These are phyloP conservation scores for Sceloporus tristichus DNA, from an alignment of 2,113 vertebrate genomes.

Conservation along the genomic window DNA sequence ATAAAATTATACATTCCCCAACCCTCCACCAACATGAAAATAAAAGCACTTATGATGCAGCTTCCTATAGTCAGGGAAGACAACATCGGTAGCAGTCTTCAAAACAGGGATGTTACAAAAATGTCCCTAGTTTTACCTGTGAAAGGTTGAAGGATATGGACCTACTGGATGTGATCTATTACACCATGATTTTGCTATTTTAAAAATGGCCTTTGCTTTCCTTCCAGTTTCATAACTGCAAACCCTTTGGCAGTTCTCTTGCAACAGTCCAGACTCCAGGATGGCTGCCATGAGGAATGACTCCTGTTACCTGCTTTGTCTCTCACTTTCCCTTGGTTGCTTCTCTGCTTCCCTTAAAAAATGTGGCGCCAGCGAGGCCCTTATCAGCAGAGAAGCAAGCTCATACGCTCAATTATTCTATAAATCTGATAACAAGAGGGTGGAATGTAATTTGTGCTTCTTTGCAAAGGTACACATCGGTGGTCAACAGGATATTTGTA, in stretches of 20 bases:
- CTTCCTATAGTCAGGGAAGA: neutral
- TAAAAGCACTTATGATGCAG: neutral
- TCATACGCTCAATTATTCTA: slow-evolving; percentile 53
- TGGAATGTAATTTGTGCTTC: slow-evolving; percentile 39
- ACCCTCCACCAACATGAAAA: no score
- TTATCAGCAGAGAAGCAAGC: slow-evolving; percentile 51
- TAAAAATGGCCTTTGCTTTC: neutral
- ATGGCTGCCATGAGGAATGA: slow-evolving; percentile 23
- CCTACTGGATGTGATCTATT: neutral
- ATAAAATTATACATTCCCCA: no score
- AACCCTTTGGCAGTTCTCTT: neutral
- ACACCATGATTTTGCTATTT: no score
- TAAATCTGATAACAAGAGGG: slow-evolving; percentile 58
- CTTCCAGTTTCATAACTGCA: neutral
- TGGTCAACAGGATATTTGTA: slow-evolving; percentile 34
- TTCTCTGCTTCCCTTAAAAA: slow-evolving; percentile 38
- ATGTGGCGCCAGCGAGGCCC: slow-evolving; percentile 30
- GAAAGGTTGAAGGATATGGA: neutral
- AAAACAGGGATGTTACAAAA: neutral
- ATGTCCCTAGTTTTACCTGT: neutral
- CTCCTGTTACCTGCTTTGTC: slow-evolving; percentile 34
- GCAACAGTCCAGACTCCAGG: neutral
- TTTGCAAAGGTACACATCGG: slow-evolving; percentile 20
- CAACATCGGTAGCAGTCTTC: neutral
- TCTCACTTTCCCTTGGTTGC: slow-evolving; percentile 12